A percentile compares a stretch with the other conserved stretches of the same genome.
These are phyloP conservation scores for Tanypteryx hageni DNA, from an alignment of 2,888 invertebrate genomes.

Conservation along the genomic window DNA sequence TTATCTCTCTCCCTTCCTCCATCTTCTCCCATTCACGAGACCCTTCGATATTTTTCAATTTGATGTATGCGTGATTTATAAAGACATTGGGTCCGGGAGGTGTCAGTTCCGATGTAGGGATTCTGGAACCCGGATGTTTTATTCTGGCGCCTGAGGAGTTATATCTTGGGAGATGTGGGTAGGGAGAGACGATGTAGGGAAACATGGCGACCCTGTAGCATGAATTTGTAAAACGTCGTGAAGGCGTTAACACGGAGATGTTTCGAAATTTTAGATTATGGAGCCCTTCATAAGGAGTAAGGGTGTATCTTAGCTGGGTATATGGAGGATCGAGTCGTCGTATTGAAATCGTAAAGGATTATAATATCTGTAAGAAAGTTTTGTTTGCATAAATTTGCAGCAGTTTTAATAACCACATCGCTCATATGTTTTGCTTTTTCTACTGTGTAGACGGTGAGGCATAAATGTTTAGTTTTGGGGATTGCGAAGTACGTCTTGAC, in stretches of 20 bases:
- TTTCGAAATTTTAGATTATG: too few species aligned
- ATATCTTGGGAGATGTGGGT: background rate
- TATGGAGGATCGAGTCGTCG: too few species aligned
- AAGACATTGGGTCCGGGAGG: background rate
- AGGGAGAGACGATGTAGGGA: background rate
- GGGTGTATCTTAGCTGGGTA: too few species aligned
- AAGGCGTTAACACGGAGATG: background rate
- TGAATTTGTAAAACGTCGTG: background rate
- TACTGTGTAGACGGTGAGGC: too few species aligned
- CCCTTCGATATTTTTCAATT: constrained; percentile 32
- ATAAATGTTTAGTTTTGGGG: too few species aligned
- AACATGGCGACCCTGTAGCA: background rate
- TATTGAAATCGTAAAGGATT: too few species aligned
- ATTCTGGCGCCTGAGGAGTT: background rate
- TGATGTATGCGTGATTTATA: background rate
- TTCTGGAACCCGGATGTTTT: background rate
- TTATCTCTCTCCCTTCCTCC: background rate
- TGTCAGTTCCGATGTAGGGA: background rate
- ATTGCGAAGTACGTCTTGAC: too few species aligned
- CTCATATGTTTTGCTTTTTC: too few species aligned
- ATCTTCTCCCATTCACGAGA: background rate
- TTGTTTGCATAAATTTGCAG: too few species aligned
- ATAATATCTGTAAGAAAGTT: too few species aligned
- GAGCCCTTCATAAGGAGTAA: too few species aligned
- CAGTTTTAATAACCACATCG: too few species aligned